phyloP scores from a whole-genome alignment of 2,113 vertebrate genomes.

The Felis catus region DNA sequence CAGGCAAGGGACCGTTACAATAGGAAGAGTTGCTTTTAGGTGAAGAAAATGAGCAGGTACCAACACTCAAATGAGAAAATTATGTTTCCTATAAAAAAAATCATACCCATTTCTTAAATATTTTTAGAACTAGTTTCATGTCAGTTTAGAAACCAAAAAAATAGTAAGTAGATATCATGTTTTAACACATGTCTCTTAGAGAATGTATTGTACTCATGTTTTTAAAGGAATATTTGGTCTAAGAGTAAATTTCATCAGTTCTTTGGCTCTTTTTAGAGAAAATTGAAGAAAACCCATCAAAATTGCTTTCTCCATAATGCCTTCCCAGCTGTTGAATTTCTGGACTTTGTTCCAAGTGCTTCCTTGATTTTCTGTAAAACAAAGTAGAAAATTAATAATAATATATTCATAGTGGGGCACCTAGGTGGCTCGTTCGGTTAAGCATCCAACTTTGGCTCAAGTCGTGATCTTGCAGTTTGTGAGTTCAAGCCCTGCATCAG shows the following conservation, averaged over 20 bases:
- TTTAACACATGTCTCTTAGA: neutral
- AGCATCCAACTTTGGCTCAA: too few relatives aligned
- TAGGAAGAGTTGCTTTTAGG: neutral
- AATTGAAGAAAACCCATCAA: neutral
- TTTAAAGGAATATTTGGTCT: neutral
- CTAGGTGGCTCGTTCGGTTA: too few relatives aligned
- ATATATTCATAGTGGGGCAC: neutral
- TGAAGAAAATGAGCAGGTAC: neutral
- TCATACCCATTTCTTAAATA: neutral
- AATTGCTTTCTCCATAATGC: neutral
- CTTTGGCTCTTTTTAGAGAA: constrained; percentile 14
- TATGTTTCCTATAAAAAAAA: constrained; percentile 20
- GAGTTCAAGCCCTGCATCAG: too few relatives aligned
- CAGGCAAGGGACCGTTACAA: neutral
- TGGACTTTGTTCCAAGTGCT: neutral
- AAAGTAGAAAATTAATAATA: constrained; percentile 12
- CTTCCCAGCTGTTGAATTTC: neutral
- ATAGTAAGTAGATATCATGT: neutral
- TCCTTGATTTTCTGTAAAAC: neutral
- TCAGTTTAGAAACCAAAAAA: constrained; percentile 11
- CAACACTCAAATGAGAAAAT: neutral
- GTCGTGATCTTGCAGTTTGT: too few relatives aligned
- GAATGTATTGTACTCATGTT: neutral
- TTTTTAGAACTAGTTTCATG: neutral
- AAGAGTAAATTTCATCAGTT: neutral